phyloP scores from a whole-genome alignment of 1,140 invertebrate genomes.

The Drosophila sechellia region DNA sequence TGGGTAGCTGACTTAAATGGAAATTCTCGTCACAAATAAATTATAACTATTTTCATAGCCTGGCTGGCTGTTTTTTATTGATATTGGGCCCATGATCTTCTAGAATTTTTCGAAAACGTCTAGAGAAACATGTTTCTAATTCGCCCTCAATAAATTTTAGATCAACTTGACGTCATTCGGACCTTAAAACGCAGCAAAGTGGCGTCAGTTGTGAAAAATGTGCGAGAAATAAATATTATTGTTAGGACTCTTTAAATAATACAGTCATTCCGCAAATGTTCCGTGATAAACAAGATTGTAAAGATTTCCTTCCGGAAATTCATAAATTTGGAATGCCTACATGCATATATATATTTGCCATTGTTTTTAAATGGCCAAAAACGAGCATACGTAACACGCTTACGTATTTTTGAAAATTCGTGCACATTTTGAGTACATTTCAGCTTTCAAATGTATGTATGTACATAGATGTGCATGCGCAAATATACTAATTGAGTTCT shows the following conservation, averaged over 20 bases:
- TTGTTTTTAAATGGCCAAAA: constrained; percentile 17
- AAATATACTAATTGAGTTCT: constrained; percentile 59
- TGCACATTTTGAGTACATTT: constrained; percentile 40
- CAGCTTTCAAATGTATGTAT: constrained; percentile 23
- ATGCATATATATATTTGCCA: constrained; percentile 15
- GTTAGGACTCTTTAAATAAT: constrained; percentile 15
- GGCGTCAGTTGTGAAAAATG: constrained; percentile 25
- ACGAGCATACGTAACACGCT: constrained; percentile 25
- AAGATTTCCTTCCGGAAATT: constrained; percentile 48
- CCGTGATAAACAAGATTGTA: constrained; percentile 41
- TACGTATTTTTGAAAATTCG: constrained; percentile 43
- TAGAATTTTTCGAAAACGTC: constrained; percentile 32
- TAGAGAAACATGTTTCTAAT: constrained; percentile 28
- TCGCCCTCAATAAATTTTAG: constrained; percentile 38
- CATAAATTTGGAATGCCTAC: constrained; percentile 16
- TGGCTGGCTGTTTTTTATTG: constrained; percentile 8
- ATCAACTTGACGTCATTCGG: constrained; percentile 45
- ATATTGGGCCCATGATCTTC: constrained; percentile 10
- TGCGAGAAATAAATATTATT: constrained; percentile 39
- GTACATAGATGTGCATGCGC: constrained; percentile 37
- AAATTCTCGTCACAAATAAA: constrained; percentile 11
- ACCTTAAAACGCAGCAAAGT: constrained; percentile 24
- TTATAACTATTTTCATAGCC: constrained; percentile 19
- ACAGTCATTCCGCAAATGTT: constrained; percentile 21
- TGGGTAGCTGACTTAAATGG: constrained; percentile 1